Evolutionary conservation across 1,140 invertebrate species (phyloP).

Genomic region (Eumeta japonica): DNA sequence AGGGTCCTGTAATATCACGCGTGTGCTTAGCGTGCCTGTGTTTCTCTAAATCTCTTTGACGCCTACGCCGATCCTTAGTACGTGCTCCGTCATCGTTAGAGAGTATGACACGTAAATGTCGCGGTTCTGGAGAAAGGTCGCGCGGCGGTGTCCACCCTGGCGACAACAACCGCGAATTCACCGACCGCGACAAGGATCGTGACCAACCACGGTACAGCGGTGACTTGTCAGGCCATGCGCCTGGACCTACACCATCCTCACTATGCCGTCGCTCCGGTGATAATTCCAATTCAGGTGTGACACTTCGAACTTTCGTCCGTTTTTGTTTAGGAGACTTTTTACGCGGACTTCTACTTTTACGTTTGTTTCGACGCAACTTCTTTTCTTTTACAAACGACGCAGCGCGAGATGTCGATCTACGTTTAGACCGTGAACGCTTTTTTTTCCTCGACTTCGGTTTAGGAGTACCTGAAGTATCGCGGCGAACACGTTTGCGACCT

Average conservation of each 20-base stretch:
- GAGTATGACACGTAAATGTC: conserved; percentile 33
- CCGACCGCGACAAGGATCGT: conserved; percentile 43
- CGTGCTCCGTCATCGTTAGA: conserved; percentile 15
- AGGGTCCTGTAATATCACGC: conserved; percentile 58
- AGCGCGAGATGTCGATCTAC: conserved; percentile 43
- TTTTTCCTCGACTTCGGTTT: conserved; percentile 1
- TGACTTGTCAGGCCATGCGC: conserved; percentile 8
- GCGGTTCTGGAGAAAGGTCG: conserved; percentile 30
- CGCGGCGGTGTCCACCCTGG: conserved; percentile 54
- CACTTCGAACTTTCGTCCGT: conserved; percentile 21
- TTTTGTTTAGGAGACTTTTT: conserved; percentile 20
- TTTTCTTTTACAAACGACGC: conserved; percentile 52
- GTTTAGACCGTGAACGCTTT: conserved; percentile 34
- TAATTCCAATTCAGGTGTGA: conserved; percentile 17
- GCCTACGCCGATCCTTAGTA: no score
- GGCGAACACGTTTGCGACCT: conserved; percentile 7
- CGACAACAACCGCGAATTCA: conserved; percentile 33
- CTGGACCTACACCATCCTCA: no score
- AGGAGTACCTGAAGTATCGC: conserved; percentile 17
- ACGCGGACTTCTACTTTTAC: conserved; percentile 20
- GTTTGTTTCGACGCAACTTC: conserved; percentile 28
- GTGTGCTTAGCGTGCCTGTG: conserved; percentile 26
- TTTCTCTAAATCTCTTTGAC: conserved; percentile 37
- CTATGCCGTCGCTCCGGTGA: conserved; percentile 5
- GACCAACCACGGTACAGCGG: conserved; percentile 18